Conservation (phyloP, 2,888 invertebrate genomes). For the Exephanes ischioxanthus region DNA sequence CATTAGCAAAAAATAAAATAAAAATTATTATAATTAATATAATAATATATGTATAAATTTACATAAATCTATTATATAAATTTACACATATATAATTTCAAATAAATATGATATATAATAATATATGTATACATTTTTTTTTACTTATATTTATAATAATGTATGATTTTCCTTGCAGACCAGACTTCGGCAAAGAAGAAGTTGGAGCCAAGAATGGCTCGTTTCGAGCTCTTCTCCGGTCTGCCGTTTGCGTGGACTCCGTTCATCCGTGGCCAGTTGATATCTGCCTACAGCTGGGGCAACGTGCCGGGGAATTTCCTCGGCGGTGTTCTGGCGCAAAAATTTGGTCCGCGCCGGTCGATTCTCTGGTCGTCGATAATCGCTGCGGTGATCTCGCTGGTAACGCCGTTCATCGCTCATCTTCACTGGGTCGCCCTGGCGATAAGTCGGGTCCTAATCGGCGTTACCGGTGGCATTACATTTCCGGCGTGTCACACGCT, state of each 20-base stretch:
- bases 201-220: neutral
- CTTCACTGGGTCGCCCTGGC: constrained; percentile 75
- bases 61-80: neutral
- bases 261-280: constrained; percentile 76
- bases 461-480: constrained; percentile 86
- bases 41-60: neutral
- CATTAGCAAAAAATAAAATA: neutral
- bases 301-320: constrained; percentile 80
- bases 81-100: neutral
- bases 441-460: constrained; percentile 76
- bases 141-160: neutral
- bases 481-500: constrained; percentile 89
- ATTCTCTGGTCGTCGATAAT: constrained; percentile 79
- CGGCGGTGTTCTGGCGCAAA: constrained; percentile 78
- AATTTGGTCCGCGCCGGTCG: constrained; percentile 75
- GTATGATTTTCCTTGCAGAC: neutral
- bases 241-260: constrained; percentile 76
- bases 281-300: constrained; percentile 80
- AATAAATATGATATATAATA: neutral
- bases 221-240: constrained; percentile 69
- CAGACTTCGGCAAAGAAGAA: neutral
- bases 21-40: neutral
- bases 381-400: constrained; percentile 73
- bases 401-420: constrained; percentile 78
- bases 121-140: neutral